phyloP scores from a whole-genome alignment of 2,888 invertebrate species.

The Pollenia griseotomentosa region DNA sequence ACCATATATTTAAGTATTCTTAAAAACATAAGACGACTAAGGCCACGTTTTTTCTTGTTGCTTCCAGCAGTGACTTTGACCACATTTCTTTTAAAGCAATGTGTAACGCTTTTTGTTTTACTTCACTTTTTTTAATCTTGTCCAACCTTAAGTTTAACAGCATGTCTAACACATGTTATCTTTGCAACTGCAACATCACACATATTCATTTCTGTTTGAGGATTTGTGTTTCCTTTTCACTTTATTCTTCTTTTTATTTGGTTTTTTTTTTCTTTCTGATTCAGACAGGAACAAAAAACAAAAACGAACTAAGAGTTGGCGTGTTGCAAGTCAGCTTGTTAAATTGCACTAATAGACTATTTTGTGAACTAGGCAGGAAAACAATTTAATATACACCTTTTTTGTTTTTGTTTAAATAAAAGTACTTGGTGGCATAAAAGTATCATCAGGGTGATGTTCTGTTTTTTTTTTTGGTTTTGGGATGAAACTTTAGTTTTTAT shows the following conservation, averaged over 20 bases:
- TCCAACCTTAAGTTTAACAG: slow-evolving; percentile 61
- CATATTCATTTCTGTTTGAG: not conserved
- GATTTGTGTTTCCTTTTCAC: slow-evolving; percentile 48
- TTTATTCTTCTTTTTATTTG: not conserved
- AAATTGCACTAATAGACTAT: slow-evolving; percentile 57
- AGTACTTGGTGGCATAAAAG: not conserved
- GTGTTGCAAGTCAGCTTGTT: slow-evolving; percentile 36
- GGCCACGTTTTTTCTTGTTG: slow-evolving; percentile 3
- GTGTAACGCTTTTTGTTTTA: slow-evolving; percentile 25
- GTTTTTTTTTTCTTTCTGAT: slow-evolving; percentile 6
- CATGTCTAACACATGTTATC: slow-evolving; percentile 71
- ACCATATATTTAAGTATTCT: slow-evolving; percentile 69
- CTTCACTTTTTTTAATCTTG: not conserved
- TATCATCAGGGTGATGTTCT: not conserved
- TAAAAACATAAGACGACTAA: slow-evolving; percentile 28
- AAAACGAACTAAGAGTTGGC: not conserved
- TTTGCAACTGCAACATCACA: slow-evolving; percentile 40
- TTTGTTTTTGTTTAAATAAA: too few relatives aligned
- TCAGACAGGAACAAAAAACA: not conserved
- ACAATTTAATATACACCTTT: slow-evolving; percentile 65
- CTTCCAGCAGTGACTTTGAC: slow-evolving; percentile 10
- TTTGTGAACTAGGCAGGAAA: slow-evolving; percentile 40
- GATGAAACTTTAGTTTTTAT: slow-evolving; percentile 1
- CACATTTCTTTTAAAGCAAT: slow-evolving; percentile 16
- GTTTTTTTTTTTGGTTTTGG: not conserved